phyloP scores from a whole-genome alignment of 2,888 invertebrate species.

The Xanthorhoe spadicearia region DNA sequence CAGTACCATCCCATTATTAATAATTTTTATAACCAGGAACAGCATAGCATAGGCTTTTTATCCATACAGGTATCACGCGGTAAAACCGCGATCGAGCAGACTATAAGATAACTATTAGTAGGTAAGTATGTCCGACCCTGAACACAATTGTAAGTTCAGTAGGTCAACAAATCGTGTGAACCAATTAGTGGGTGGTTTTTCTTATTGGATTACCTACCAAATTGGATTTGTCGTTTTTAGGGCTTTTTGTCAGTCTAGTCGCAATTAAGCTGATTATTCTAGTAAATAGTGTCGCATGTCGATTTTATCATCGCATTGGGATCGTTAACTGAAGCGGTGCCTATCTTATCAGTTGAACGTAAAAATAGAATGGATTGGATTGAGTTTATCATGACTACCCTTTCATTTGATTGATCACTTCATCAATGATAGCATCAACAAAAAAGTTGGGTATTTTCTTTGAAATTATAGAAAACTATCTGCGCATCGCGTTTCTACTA shows the following conservation, averaged over 20 bases:
- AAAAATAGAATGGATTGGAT: conserved; percentile 12
- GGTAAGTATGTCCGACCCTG: no score
- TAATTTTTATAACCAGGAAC: no score
- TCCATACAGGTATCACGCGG: no score
- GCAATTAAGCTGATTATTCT: conserved; percentile 26
- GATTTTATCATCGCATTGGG: conserved; percentile 6
- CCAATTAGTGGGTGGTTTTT: conserved; percentile 5
- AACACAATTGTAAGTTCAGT: conserved; percentile 2
- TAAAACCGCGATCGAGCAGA: no score
- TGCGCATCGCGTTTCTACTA: no score
- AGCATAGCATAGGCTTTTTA: no score
- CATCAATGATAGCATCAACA: background rate
- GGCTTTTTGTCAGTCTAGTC: conserved; percentile 26
- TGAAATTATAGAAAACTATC: background rate
- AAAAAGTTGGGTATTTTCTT: background rate
- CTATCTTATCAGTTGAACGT: conserved; percentile 8
- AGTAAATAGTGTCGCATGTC: background rate
- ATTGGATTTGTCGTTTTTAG: conserved; percentile 23
- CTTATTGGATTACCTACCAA: conserved; percentile 27
- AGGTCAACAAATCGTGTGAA: conserved; percentile 6
- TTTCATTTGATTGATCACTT: background rate
- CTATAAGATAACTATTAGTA: no score
- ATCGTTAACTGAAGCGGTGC: background rate
- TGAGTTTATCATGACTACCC: background rate
- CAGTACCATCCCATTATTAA: no score